Percentiles rank a stretch among this genome's conserved stretches.
Conservation (phyloP, 2,797 vertebrate genomes). For the Astyanax mexicanus region DNA sequence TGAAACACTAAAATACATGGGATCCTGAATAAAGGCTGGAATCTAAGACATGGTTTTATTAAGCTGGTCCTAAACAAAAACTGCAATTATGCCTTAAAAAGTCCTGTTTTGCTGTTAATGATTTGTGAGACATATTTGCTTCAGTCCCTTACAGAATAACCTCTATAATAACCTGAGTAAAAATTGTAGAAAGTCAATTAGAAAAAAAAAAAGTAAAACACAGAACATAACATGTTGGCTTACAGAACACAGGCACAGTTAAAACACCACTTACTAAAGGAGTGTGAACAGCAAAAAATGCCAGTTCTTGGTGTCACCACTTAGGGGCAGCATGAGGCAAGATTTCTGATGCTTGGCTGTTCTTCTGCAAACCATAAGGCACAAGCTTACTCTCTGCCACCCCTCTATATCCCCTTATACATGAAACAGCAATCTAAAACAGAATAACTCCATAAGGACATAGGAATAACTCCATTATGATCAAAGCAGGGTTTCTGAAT, state of each 20-base stretch:
- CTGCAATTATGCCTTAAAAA: neutral
- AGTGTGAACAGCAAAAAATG: neutral
- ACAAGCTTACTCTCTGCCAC: neutral
- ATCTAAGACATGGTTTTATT: neutral
- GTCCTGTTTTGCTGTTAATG: neutral
- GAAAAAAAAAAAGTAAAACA: no score
- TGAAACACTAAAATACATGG: neutral
- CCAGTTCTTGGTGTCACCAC: conserved; percentile 28
- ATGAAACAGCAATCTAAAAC: neutral
- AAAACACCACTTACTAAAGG: neutral
- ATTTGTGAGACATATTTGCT: neutral
- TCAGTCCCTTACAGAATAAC: neutral
- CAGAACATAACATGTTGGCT: neutral
- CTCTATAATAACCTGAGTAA: no score
- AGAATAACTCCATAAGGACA: conserved; percentile 7
- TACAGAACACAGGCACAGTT: neutral
- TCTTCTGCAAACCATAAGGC: neutral
- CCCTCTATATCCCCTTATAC: neutral
- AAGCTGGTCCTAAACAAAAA: neutral
- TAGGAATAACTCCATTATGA: neutral
- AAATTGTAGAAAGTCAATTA: no score
- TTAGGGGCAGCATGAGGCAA: conserved; percentile 46
- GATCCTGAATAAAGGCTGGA: no score
- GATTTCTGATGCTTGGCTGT: neutral
- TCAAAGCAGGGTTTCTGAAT: neutral